A percentile compares a stretch with the other conserved stretches of the same genome.
Evolutionary conservation across 2,888 invertebrate genomes (phyloP).

Genomic region (Sesamia inferens): DNA sequence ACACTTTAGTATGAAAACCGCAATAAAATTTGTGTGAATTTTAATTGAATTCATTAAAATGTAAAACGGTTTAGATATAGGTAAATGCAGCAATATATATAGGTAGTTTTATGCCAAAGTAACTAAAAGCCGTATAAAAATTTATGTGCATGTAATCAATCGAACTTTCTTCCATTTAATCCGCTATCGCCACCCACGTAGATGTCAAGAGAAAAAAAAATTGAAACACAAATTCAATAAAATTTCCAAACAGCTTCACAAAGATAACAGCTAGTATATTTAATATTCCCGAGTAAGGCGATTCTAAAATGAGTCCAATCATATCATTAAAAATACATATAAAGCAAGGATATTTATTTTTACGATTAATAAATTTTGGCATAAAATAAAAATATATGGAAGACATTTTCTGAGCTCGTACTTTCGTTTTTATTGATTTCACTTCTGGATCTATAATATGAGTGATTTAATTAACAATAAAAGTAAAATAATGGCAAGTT

Average conservation of each 20-base stretch:
- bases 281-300: constrained; percentile 68
- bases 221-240: constrained; percentile 16
- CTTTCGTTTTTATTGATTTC: constrained; percentile 78
- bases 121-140: constrained; percentile 4
- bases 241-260: constrained; percentile 42
- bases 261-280: constrained; percentile 53
- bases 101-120: background rate
- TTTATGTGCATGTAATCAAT: constrained; percentile 31
- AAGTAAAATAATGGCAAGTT: constrained; percentile 70
- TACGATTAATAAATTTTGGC: constrained; percentile 83
- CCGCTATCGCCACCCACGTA: constrained; percentile 57
- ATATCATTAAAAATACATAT: constrained; percentile 79
- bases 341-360: constrained; percentile 75
- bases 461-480: constrained; percentile 80
- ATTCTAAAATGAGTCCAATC: constrained; percentile 78
- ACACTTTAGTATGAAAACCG: constrained; percentile 2
- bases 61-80: background rate
- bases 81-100: too few species aligned
- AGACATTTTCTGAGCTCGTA: constrained; percentile 80
- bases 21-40: constrained; percentile 15
- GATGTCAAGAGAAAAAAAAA: constrained; percentile 42
- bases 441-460: constrained; percentile 74
- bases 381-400: constrained; percentile 80
- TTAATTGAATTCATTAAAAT: background rate
- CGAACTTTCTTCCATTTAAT: constrained; percentile 30